phyloP scores from a whole-genome alignment of 2,797 vertebrate genomes.

The Vipera latastei region DNA sequence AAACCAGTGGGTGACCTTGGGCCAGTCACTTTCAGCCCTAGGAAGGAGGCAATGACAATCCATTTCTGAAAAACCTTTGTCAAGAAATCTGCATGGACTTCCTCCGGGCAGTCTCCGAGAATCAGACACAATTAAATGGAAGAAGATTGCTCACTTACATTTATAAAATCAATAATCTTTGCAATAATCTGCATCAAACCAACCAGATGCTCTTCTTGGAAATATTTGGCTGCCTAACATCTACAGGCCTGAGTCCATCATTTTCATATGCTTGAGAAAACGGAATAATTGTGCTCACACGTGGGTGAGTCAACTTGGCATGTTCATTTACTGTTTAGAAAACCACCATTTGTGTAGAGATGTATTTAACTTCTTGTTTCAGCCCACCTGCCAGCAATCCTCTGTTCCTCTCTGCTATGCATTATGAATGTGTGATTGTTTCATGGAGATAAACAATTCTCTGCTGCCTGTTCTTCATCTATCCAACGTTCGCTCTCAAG shows the following conservation, averaged over 20 bases:
- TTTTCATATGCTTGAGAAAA: neutral
- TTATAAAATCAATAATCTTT: neutral
- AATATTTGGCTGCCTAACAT: neutral
- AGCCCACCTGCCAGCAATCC: neutral
- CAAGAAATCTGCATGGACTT: neutral
- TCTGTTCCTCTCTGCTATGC: neutral
- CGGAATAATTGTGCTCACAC: neutral
- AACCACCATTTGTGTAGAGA: neutral
- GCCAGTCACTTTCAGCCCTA: neutral
- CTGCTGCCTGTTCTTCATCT: neutral
- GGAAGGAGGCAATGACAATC: neutral
- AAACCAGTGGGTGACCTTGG: neutral
- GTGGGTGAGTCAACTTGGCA: neutral
- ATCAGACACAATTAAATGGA: neutral
- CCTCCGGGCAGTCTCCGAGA: neutral
- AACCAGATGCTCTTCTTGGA: neutral
- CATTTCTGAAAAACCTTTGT: neutral
- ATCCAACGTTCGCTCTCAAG: conserved; percentile 23
- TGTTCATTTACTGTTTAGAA: neutral
- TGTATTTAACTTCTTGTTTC: neutral
- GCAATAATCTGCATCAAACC: neutral
- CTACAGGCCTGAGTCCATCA: neutral
- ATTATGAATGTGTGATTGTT: neutral
- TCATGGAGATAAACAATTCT: neutral
- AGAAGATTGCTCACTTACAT: neutral